Evolutionary conservation across 2,888 invertebrate genomes (phyloP).

Genomic region (Diaphora mendica): DNA sequence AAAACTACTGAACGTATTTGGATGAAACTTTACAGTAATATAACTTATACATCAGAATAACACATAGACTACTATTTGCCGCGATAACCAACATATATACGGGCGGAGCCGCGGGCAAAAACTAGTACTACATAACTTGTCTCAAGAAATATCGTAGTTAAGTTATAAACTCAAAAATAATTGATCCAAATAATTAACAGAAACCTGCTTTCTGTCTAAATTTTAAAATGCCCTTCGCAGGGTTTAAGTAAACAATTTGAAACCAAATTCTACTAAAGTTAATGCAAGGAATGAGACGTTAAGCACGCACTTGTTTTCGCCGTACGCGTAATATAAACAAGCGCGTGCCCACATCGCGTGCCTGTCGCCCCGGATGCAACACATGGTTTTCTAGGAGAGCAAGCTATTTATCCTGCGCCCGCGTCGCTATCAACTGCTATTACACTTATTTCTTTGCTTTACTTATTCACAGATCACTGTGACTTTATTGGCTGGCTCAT

Average conservation of each 20-base stretch:
- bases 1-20: too few relatives aligned
- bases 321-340: slow-evolving; percentile 12
- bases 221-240: background rate
- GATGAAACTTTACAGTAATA: too few relatives aligned
- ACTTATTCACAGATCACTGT: slow-evolving; percentile 45
- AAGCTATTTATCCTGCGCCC: slow-evolving; percentile 62
- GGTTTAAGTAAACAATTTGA: background rate
- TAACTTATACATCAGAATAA: too few relatives aligned
- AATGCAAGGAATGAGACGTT: background rate
- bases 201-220: too few relatives aligned
- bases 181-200: too few relatives aligned
- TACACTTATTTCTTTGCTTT: slow-evolving; percentile 49
- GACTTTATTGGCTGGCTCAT: slow-evolving; percentile 27
- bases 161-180: background rate
- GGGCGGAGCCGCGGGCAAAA: too few relatives aligned
- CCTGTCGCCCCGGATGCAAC: slow-evolving; percentile 74
- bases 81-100: too few relatives aligned
- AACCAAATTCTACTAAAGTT: background rate
- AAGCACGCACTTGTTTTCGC: slow-evolving; percentile 17
- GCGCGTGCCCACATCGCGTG: slow-evolving; percentile 68
- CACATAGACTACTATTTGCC: too few relatives aligned
- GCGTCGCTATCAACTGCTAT: slow-evolving; percentile 40
- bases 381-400: slow-evolving; percentile 76
- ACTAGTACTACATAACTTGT: background rate
- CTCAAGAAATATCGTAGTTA: background rate